These are phyloP conservation scores for Ypsolopha scabrella DNA, from an alignment of 2,888 invertebrate species.

Conservation along the genomic window DNA sequence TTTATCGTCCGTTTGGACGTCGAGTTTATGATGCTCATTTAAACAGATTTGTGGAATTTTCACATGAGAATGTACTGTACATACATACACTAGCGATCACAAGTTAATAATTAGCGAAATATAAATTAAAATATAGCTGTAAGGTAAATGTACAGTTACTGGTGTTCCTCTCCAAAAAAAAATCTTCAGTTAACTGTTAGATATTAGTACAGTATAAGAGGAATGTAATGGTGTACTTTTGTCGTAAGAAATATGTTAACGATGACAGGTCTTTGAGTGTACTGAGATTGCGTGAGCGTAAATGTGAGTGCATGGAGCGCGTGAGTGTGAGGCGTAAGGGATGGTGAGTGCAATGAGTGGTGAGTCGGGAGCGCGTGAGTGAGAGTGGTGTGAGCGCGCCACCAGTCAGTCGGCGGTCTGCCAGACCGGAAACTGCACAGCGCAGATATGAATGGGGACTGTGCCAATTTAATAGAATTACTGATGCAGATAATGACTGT, in stretches of 20 bases:
- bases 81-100: constrained; percentile 41
- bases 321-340: constrained; percentile 13
- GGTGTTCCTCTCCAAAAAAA: constrained; percentile 66
- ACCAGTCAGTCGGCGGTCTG: constrained; percentile 16
- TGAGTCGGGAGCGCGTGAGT: constrained; percentile 7
- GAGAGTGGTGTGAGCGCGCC: constrained; percentile 1
- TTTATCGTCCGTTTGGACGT: constrained; percentile 46
- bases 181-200: constrained; percentile 54
- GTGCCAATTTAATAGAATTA: constrained; percentile 66
- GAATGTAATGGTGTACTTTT: constrained; percentile 13
- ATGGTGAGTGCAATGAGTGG: constrained; percentile 2
- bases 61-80: constrained; percentile 56
- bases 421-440: neutral
- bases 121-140: constrained; percentile 38
- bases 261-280: constrained; percentile 14
- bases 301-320: constrained; percentile 17
- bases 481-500: constrained; percentile 58
- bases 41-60: constrained; percentile 30
- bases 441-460: constrained; percentile 47
- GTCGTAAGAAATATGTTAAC: neutral
- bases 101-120: constrained; percentile 48
- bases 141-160: constrained; percentile 63
- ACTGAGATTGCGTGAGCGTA: constrained; percentile 10
- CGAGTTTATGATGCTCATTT: constrained; percentile 59
- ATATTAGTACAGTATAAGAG: constrained; percentile 21